Evolutionary conservation across 2,113 vertebrate species (phyloP).

Genomic region (Coreoperca whiteheadi): DNA sequence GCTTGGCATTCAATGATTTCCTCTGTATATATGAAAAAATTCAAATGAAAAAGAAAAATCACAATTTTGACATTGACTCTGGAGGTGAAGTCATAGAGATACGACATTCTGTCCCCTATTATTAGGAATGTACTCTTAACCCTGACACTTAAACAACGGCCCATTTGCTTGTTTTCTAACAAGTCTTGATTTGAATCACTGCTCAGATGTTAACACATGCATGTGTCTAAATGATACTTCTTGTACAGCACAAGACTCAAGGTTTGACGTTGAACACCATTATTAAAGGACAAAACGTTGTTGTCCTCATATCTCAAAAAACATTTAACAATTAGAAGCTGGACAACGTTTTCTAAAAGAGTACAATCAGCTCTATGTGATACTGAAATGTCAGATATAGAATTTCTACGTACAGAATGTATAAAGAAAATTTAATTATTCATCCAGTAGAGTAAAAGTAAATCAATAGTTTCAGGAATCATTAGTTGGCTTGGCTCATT

Average conservation of each 20-base stretch:
- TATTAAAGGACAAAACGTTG: background rate
- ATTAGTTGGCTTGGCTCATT: constrained; percentile 49
- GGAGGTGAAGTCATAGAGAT: background rate
- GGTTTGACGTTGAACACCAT: too few species aligned
- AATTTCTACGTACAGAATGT: background rate
- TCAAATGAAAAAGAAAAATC: background rate
- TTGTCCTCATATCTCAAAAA: background rate
- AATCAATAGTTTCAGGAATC: constrained; percentile 50
- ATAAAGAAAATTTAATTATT: constrained; percentile 25
- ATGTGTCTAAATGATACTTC: background rate
- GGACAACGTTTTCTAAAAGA: background rate
- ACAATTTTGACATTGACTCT: background rate
- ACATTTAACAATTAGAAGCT: background rate
- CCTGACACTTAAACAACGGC: background rate
- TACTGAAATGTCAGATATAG: background rate
- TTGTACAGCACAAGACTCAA: background rate
- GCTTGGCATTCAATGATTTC: background rate
- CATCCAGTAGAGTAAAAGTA: constrained; percentile 23
- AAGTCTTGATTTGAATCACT: background rate
- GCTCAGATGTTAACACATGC: background rate
- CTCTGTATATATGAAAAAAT: background rate
- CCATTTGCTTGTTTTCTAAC: background rate
- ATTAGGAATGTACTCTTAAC: background rate
- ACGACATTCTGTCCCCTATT: background rate
- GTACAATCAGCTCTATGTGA: background rate